phyloP scores from a whole-genome alignment of 2,888 invertebrate species.

The Drosophila mulleri region DNA sequence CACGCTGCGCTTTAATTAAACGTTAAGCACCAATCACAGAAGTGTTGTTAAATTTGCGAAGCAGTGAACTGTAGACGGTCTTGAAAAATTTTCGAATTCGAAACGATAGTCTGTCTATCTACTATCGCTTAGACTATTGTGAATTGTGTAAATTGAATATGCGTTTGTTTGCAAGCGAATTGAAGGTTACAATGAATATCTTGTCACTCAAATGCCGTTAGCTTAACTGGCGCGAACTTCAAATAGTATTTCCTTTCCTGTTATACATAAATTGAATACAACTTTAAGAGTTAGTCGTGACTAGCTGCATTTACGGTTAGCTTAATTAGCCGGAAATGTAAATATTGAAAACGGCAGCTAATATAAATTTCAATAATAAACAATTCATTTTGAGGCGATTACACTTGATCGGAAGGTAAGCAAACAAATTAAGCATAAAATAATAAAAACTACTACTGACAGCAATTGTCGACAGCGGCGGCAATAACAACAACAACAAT shows the following conservation, averaged over 20 bases:
- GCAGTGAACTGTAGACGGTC: not conserved
- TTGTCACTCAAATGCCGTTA: slow-evolving; percentile 33
- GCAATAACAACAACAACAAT: slow-evolving; percentile 17
- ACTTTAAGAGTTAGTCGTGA: slow-evolving; percentile 49
- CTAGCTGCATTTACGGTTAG: slow-evolving; percentile 55
- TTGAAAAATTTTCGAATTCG: not conserved
- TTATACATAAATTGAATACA: slow-evolving; percentile 37
- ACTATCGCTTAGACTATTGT: not conserved
- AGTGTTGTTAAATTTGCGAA: slow-evolving; percentile 1
- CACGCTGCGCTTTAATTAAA: slow-evolving; percentile 3
- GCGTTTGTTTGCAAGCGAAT: not conserved
- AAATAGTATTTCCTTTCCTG: slow-evolving; percentile 49
- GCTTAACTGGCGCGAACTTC: slow-evolving; percentile 24
- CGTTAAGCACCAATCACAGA: not conserved
- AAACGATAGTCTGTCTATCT: not conserved
- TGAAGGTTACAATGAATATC: slow-evolving; percentile 18
- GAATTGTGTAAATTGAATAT: not conserved
- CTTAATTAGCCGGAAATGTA: slow-evolving; percentile 71
- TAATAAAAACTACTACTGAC: slow-evolving; percentile 18
- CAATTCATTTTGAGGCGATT: slow-evolving; percentile 45
- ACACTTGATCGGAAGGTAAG: slow-evolving; percentile 27
- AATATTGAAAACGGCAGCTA: slow-evolving; percentile 40
- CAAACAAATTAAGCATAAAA: slow-evolving; percentile 9
- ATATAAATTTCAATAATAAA: slow-evolving; percentile 32
- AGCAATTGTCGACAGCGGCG: slow-evolving; percentile 18